Base-by-base conservation (phyloP, 2,113 vertebrate genomes). In the Cyanoramphus novaezelandiae region DNA sequence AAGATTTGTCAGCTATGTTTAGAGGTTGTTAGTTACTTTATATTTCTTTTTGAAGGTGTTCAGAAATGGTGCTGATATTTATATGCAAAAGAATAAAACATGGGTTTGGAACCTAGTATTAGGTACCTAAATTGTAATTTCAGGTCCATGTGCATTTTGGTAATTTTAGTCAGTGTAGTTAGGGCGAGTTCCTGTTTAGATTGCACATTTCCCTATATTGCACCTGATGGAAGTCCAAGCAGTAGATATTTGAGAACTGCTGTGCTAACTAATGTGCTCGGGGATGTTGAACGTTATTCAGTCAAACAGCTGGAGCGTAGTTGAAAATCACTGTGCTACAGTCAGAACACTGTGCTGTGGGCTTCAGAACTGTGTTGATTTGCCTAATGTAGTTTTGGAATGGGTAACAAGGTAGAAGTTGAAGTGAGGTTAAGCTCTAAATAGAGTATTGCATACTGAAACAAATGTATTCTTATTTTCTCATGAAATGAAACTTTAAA, bases 291-390 rank as follows among this genome's bases (percentile, higher is more conserved):
- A 37, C 5, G 14, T 89, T 70, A 60, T 78, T 87, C 33, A 78
- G 63, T 90, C 67, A 55, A 63, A 76, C 68, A 92, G 53, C 63
- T 91, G 84, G 67, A 94, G 53, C 19, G 15, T 43, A 43, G 59
- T 3, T 90, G 55, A 75, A 94, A 77, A 70, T 69, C n/a, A 46
- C 59, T 0, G 1, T 65, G 29, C 3, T 13, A 4, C 44, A 55
- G 53, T 41, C 46, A 35, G 67, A 88, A 49, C 2, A 7, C 31
- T 13, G 3, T 69, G 28, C 53, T 41, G 11, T 85, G 52, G 15
- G 17, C 28, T 85, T 94, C 21, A 41, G 46, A 90, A n/a, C 18
- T 46, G 15, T 25, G 37, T n/a, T 86, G 28, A 19, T 90, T 82
- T 80, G 57, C 49, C 77, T 80, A 69, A 52, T 0, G 0, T 52